phyloP scores from a whole-genome alignment of 2,113 vertebrate species.

The Cavia aperea region DNA sequence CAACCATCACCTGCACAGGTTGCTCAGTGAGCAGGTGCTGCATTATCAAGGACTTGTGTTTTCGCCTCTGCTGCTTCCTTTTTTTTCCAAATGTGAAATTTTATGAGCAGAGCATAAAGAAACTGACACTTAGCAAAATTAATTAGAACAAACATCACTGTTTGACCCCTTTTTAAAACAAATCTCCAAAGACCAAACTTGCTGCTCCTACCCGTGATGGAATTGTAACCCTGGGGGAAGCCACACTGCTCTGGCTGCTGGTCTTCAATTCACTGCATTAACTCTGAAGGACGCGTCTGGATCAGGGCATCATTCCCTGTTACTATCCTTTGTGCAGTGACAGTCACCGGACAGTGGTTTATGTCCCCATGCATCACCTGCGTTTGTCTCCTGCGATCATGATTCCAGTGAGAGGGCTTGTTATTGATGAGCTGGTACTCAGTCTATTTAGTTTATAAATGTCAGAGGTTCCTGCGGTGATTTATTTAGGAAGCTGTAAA shows the following conservation, averaged over 20 bases:
- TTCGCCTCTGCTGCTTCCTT: neutral
- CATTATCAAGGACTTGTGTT: neutral
- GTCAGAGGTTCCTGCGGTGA: constrained; percentile 79
- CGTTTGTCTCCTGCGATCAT: constrained; percentile 76
- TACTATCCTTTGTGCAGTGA: constrained; percentile 75
- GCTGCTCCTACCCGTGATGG: constrained; percentile 47
- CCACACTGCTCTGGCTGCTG: constrained; percentile 44
- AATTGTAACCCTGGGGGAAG: neutral
- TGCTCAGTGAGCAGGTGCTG: neutral
- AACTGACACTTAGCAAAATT: neutral
- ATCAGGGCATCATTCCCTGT: constrained; percentile 66
- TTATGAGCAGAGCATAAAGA: neutral
- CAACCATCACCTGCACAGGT: neutral
- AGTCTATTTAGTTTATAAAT: constrained; percentile 79
- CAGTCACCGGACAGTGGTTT: constrained; percentile 76
- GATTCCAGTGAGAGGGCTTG: constrained; percentile 75
- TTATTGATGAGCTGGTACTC: constrained; percentile 77
- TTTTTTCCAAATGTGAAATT: constrained; percentile 30
- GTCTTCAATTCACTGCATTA: constrained; percentile 43
- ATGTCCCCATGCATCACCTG: constrained; percentile 71
- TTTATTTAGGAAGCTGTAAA: constrained; percentile 79
- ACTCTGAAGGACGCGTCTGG: constrained; percentile 63
- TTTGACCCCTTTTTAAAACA: constrained; percentile 31
- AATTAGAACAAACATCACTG: constrained; percentile 11
- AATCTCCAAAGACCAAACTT: constrained; percentile 35